Evolutionary conservation across 2,797 vertebrate species (phyloP).

Genomic region (Leptodactylus fallax): DNA sequence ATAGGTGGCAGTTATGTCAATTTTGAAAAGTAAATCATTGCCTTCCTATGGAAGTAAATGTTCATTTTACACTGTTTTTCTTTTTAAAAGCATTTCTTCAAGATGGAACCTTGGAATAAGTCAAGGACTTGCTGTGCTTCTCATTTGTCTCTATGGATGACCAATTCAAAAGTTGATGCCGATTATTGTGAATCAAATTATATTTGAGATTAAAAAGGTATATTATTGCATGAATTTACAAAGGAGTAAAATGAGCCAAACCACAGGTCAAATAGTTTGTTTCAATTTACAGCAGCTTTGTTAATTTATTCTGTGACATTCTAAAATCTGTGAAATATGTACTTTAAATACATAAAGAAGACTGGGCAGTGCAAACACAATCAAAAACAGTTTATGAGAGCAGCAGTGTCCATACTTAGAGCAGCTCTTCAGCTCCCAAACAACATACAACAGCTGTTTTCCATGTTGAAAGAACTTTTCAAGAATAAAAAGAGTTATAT

Average conservation of each 20-base stretch:
- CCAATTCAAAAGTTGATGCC: too few species aligned
- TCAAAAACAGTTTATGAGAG: neutral
- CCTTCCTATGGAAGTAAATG: too few species aligned
- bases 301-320: neutral
- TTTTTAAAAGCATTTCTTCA: too few species aligned
- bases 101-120: too few species aligned
- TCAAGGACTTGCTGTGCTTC: too few species aligned
- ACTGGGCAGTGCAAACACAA: constrained; percentile 1
- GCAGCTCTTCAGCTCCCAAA: neutral
- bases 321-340: neutral
- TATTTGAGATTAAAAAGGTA: neutral
- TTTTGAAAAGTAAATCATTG: too few species aligned
- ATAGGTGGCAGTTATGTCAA: too few species aligned
- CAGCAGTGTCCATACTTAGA: constrained; percentile 10
- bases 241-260: neutral
- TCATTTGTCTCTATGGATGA: too few species aligned
- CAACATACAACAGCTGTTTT: constrained; percentile 12
- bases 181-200: neutral
- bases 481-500: constrained; percentile 16
- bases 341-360: neutral
- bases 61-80: too few species aligned
- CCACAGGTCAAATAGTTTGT: neutral
- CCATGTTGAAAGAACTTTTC: neutral
- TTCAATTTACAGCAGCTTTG: neutral
- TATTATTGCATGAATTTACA: neutral